Evolutionary conservation across 2,797 vertebrate species (phyloP).

Genomic region (Acipenser transmontanus): DNA sequence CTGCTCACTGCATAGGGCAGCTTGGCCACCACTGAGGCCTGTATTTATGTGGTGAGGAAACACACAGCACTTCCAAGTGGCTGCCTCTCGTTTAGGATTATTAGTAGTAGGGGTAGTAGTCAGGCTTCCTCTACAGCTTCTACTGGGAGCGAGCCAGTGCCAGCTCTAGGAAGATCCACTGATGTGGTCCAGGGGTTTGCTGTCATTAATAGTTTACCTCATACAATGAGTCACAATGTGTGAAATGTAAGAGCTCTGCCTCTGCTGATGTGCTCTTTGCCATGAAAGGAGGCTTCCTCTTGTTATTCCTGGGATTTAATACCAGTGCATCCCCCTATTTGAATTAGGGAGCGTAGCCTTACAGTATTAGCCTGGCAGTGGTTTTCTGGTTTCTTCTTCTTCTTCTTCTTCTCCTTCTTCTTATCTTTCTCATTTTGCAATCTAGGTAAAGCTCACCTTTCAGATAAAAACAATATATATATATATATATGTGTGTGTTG

Average conservation of each 20-base stretch:
- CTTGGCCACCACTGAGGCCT: conserved; percentile 5
- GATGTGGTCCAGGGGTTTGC: neutral
- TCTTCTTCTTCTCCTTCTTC: conserved; percentile 2
- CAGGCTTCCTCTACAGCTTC: too few relatives aligned
- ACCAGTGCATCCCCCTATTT: too few relatives aligned
- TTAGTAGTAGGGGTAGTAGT: too few relatives aligned
- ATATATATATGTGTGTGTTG: conserved; percentile 51
- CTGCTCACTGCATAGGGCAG: neutral
- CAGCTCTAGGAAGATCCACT: neutral
- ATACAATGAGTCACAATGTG: too few relatives aligned
- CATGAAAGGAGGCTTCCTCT: too few relatives aligned
- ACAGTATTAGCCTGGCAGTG: too few relatives aligned
- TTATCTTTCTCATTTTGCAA: conserved; percentile 15
- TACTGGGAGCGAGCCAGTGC: too few relatives aligned
- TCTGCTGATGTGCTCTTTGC: too few relatives aligned
- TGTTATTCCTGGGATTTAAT: too few relatives aligned
- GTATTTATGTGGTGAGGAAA: conserved; percentile 16
- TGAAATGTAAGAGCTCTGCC: too few relatives aligned
- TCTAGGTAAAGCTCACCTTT: conserved; percentile 43
- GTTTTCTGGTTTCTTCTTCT: conserved; percentile 18
- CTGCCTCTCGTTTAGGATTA: neutral
- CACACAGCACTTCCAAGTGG: conserved; percentile 2
- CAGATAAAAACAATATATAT: conserved; percentile 41
- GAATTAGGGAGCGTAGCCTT: too few relatives aligned
- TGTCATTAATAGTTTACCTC: neutral